Conservation (phyloP, 2,888 invertebrate species). For the Dasysyrphus tricinctus region DNA sequence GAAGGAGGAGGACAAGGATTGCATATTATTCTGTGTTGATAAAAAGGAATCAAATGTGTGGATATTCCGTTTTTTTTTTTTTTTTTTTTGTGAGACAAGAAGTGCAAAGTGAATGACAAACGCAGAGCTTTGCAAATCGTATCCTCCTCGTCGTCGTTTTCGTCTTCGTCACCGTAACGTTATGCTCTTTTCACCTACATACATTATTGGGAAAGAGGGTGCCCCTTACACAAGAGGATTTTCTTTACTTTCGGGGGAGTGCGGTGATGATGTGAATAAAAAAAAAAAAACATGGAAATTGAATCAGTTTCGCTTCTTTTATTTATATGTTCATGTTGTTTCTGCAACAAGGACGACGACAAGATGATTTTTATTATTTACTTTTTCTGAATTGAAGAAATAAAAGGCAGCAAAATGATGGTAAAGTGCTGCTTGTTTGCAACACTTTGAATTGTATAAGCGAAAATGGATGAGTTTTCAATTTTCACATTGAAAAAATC, state of each 20-base stretch:
- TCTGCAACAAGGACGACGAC: slow-evolving; percentile 27
- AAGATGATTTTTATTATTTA: slow-evolving; percentile 38
- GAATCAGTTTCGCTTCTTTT: slow-evolving; percentile 66
- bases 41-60: slow-evolving; percentile 68
- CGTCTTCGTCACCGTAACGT: slow-evolving; percentile 1
- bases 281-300: slow-evolving; percentile 59
- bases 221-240: background rate
- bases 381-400: background rate
- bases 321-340: slow-evolving; percentile 50
- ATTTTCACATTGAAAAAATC: slow-evolving; percentile 2
- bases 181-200: slow-evolving; percentile 61
- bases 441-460: slow-evolving; percentile 5
- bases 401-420: slow-evolving; percentile 24
- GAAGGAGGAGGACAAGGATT: background rate
- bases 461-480: background rate
- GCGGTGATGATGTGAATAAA: slow-evolving; percentile 7
- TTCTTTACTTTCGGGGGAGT: slow-evolving; percentile 36
- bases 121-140: slow-evolving; percentile 59
- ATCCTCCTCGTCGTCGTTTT: slow-evolving; percentile 23
- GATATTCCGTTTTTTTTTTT: slow-evolving; percentile 60
- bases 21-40: slow-evolving; percentile 49
- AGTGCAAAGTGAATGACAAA: slow-evolving; percentile 69
- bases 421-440: slow-evolving; percentile 19
- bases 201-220: background rate
- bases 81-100: slow-evolving; percentile 54